Conservation (phyloP, 2,113 vertebrate species). For the human (Homo sapiens) region GRCh38 chr1:6617501-6618000, state of each 20-base stretch:
- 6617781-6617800: not conserved
- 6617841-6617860: not conserved
- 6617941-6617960: not conserved
- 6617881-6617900: too few species aligned
- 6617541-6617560: too few species aligned
- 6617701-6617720: too few species aligned
- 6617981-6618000: not conserved
- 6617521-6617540: too few species aligned
- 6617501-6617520: too few species aligned
- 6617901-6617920: not conserved
- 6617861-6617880: not conserved
- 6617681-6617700: too few species aligned
- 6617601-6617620: too few species aligned
- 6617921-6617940: not conserved
- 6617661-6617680: too few species aligned
- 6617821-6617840: not conserved
- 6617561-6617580: too few species aligned
- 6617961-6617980: not conserved
- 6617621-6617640: too few species aligned
- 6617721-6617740: accelerated
- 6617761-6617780: not conserved
- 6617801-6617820: accelerated
- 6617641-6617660: too few species aligned
- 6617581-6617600: too few species aligned
- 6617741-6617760: not conserved